Conservation (phyloP, 2,888 invertebrate genomes). For the Pammene aurita region DNA sequence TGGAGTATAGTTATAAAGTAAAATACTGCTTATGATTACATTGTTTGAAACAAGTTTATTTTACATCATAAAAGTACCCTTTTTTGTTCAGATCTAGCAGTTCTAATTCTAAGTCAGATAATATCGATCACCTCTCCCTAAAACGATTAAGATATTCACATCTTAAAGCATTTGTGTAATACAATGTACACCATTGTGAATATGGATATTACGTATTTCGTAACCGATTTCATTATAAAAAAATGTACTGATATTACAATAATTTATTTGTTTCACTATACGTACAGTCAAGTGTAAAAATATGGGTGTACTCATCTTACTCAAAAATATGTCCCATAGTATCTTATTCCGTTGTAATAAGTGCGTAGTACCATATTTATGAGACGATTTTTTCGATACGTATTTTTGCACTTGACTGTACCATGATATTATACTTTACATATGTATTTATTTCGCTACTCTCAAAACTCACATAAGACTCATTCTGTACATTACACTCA, state of each 20-base stretch:
- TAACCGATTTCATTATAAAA: constrained; percentile 38
- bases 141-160: constrained; percentile 28
- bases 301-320: no score
- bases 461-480: constrained; percentile 52
- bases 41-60: constrained; percentile 13
- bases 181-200: constrained; percentile 21
- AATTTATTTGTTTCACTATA: constrained; percentile 51
- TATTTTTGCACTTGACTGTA: no score
- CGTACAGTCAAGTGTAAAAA: no score
- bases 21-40: constrained; percentile 19
- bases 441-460: constrained; percentile 47
- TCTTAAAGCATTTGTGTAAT: constrained; percentile 38
- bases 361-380: no score
- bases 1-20: constrained; percentile 7
- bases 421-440: constrained; percentile 59
- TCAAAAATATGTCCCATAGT: no score
- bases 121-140: constrained; percentile 30
- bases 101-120: constrained; percentile 19
- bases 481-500: constrained; percentile 59
- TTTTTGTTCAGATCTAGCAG: constrained; percentile 31
- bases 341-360: no score
- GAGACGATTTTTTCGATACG: no score
- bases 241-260: constrained; percentile 36
- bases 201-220: constrained; percentile 39
- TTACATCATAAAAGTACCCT: background rate